These are phyloP conservation scores for Gallinago stenura DNA, from an alignment of 2,797 vertebrate genomes.

Conservation along the genomic window DNA sequence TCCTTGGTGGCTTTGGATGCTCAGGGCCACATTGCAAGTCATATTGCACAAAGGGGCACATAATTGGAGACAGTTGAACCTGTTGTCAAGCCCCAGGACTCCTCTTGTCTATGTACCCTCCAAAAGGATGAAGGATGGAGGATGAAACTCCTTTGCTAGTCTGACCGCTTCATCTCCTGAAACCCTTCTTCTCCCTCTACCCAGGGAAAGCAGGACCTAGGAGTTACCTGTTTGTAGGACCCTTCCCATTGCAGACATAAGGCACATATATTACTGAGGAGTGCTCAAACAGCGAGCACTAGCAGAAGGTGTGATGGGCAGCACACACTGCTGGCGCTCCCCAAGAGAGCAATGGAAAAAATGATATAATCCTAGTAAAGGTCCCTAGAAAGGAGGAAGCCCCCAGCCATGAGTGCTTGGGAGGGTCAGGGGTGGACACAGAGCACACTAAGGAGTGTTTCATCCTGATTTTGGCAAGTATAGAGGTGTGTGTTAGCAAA, in stretches of 20 bases:
- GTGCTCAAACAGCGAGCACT: too few species aligned
- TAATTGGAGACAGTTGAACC: neutral
- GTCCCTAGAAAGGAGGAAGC: neutral
- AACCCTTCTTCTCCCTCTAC: neutral
- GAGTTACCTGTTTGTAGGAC: neutral
- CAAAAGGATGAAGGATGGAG: neutral
- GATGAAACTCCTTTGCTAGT: neutral
- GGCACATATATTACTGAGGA: neutral
- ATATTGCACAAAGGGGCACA: fast-evolving
- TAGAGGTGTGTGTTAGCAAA: neutral
- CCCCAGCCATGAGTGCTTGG: neutral
- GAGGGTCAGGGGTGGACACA: too few species aligned
- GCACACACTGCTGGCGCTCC: too few species aligned
- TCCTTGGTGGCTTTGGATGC: neutral
- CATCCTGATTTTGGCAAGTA: neutral
- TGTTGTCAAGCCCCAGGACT: neutral
- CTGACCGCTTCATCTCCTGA: neutral
- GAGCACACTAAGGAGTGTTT: neutral
- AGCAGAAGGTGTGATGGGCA: neutral
- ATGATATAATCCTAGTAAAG: neutral
- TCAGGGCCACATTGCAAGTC: neutral
- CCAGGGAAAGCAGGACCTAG: neutral
- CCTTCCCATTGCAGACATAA: neutral
- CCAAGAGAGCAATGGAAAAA: neutral
- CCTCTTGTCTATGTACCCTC: neutral